Conservation (phyloP, 1,140 invertebrate genomes). For the Planococcus citri region DNA sequence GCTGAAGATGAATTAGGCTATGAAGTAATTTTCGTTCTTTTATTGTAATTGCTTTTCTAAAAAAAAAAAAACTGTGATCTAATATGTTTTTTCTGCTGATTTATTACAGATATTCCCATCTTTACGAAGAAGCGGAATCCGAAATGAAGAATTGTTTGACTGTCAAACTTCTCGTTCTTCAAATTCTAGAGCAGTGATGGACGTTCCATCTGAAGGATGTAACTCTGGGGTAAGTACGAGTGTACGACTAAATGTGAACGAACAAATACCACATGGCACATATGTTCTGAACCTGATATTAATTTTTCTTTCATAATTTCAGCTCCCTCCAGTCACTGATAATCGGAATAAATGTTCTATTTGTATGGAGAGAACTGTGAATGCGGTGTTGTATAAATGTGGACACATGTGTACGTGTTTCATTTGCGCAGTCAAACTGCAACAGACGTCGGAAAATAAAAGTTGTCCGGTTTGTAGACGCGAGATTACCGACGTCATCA, state of each 20-base stretch:
- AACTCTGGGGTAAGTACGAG: not conserved
- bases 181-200: not conserved
- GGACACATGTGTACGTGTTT: conserved; percentile 99
- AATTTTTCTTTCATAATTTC: not conserved
- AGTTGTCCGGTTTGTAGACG: conserved; percentile 90
- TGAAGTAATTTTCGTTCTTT: not conserved
- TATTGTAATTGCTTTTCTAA: not conserved
- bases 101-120: too few species aligned
- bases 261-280: not conserved
- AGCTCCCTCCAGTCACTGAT: not conserved
- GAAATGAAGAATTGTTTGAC: not conserved
- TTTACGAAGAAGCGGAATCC: not conserved
- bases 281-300: too few species aligned
- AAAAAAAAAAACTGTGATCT: not conserved
- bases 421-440: conserved; percentile 65
- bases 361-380: conserved; percentile 84
- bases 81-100: too few species aligned
- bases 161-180: too few species aligned
- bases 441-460: conserved; percentile 73
- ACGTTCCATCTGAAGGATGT: not conserved
- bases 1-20: not conserved
- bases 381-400: conserved; percentile 90
- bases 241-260: not conserved
- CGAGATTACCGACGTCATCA: conserved; percentile 87
- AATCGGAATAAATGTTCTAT: conserved; percentile 60